Evolutionary conservation across 64 coral and sea anemone genomes (phyloP), one percentile per base, ranked within the genome.

Genomic region (Acropora yongei): DNA sequence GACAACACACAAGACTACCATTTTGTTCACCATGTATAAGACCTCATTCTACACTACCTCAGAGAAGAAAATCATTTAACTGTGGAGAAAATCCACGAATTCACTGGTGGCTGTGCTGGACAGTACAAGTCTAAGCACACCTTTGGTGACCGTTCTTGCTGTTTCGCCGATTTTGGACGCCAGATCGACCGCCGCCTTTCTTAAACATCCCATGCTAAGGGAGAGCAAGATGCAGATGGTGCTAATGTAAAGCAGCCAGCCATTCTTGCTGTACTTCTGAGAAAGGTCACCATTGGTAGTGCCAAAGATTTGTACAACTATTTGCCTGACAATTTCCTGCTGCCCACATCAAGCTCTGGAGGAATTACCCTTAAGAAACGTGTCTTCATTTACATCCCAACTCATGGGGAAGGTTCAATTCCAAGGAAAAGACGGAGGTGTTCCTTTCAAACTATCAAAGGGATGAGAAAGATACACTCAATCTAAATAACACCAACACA

Each of bases 401-500:
- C 43, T 45, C 39, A 65, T 65, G 89, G 89, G 12, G 89, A 90
- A 30, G 30, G 30, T 30, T 30, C 89, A 78, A 78, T 90, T 16
- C 40, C 41, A 30, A 1, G 69, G 8, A 68, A 68, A 14, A 80
- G 89, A 47, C 77, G 42, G 65, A 78, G 63, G 57, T 41, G 89
- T 48, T 43, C 10, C 39, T 72, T 90, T 58, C 80, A 57, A 72
- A 58, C 60, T n/a, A 17, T 82, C n/a, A 90, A 90, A 53, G 89
- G 89, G 8, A 90, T 90, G 6, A 55, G 78, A 44, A 80, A 90
- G 49, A 12, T 72, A 1, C 89, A 91, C 80, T 83, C 41, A 53
- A 17, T 91, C 4, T 73, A 91, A 49, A 53, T 66, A 74, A 71
- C 69, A 30, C 41, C 66, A 44, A 8, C 82, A 50, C 89, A 91